These are phyloP conservation scores for Acanthurus tractus DNA, from an alignment of 2,797 vertebrate genomes.

Conservation along the genomic window DNA sequence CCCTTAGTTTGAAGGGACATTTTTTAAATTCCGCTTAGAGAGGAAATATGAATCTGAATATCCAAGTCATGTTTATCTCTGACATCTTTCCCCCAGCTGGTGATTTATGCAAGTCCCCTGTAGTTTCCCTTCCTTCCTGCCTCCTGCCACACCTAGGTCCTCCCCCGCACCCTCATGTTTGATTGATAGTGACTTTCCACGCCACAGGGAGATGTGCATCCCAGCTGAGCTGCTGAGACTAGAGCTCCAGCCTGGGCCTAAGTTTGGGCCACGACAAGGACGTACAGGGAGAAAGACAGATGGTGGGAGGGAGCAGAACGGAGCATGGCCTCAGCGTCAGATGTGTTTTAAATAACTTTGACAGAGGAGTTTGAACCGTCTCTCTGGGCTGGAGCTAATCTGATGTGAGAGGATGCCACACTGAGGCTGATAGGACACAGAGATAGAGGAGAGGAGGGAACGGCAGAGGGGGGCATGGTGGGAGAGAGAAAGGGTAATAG, in stretches of 20 bases:
- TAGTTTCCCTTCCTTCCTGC: constrained; percentile 64
- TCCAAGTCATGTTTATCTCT: constrained; percentile 59
- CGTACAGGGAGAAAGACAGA: constrained; percentile 67
- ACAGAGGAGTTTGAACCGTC: constrained; percentile 84
- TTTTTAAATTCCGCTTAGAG: constrained; percentile 28
- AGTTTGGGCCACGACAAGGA: constrained; percentile 79
- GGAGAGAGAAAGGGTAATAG: constrained; percentile 77
- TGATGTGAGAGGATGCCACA: constrained; percentile 86
- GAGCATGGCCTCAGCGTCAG: constrained; percentile 66
- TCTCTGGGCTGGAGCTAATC: constrained; percentile 84
- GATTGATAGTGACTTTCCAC: constrained; percentile 82
- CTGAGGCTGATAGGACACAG: constrained; percentile 82
- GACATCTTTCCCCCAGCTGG: constrained; percentile 47
- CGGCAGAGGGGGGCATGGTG: constrained; percentile 51
- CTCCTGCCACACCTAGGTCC: constrained; percentile 73
- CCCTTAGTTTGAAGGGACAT: background rate
- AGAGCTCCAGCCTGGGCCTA: constrained; percentile 55
- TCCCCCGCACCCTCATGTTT: constrained; percentile 64
- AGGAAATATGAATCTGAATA: constrained; percentile 46
- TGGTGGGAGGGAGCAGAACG: constrained; percentile 61
- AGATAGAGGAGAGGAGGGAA: constrained; percentile 72
- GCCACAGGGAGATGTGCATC: constrained; percentile 72
- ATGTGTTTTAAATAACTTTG: constrained; percentile 88
- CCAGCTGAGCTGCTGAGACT: constrained; percentile 69
- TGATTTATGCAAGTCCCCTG: constrained; percentile 62